Evolutionary conservation across 2,888 invertebrate species (phyloP).

Genomic region (Portevinia maculata): DNA sequence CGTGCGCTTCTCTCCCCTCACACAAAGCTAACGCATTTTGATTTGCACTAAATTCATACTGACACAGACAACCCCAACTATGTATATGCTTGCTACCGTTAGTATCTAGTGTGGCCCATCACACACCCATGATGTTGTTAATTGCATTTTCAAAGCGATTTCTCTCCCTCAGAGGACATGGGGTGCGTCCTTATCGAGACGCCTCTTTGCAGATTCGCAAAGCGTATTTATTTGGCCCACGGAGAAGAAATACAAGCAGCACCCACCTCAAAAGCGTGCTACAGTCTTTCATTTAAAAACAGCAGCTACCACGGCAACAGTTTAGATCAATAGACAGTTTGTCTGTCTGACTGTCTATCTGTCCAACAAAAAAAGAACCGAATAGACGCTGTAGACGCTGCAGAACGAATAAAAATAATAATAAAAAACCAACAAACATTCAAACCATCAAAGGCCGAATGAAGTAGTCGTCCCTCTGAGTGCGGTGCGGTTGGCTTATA

Average conservation of each 20-base stretch:
- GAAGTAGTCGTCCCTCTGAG: constrained; percentile 22
- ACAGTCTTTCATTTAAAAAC: constrained; percentile 23
- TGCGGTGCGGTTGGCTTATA: constrained; percentile 41
- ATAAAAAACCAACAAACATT: constrained; percentile 37
- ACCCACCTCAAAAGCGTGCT: constrained; percentile 9
- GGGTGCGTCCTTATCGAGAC: constrained; percentile 51
- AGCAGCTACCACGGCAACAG: constrained; percentile 57
- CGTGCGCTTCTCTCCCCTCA: constrained; percentile 9
- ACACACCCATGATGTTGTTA: constrained; percentile 65
- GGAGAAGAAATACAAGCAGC: constrained; percentile 13
- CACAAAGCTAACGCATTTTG: constrained; percentile 19
- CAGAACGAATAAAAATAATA: constrained; percentile 32
- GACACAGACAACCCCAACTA: constrained; percentile 25
- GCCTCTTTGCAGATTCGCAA: constrained; percentile 23
- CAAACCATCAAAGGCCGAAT: constrained; percentile 62
- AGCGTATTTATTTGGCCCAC: constrained; percentile 37
- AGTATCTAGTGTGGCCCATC: constrained; percentile 42
- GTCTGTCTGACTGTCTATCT: constrained; percentile 43
- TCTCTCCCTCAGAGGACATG: constrained; percentile 18
- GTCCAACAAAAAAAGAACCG: constrained; percentile 42
- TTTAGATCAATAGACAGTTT: constrained; percentile 66
- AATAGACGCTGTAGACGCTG: constrained; percentile 20
- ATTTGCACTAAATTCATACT: constrained; percentile 33
- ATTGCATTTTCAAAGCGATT: constrained; percentile 70
- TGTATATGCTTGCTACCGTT: constrained; percentile 16